Conservation (phyloP, 2,888 invertebrate genomes). For the Bombyx huttoni region DNA sequence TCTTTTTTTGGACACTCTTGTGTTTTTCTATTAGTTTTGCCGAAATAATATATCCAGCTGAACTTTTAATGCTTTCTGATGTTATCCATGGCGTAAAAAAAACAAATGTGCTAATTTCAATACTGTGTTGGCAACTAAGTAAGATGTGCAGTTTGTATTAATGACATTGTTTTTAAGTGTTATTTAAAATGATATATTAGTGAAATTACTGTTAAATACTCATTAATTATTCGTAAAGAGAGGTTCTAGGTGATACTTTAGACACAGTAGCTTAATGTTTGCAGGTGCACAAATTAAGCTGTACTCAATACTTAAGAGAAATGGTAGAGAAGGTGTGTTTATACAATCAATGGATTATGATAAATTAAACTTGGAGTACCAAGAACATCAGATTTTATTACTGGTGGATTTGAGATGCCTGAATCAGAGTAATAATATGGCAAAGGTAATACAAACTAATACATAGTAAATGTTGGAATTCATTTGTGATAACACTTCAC, state of each 20-base stretch:
- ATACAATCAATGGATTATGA: slow-evolving; percentile 22
- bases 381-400: slow-evolving; percentile 37
- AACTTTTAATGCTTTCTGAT: slow-evolving; percentile 24
- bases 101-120: slow-evolving; percentile 33
- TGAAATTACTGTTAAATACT: not conserved
- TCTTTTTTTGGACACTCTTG: not conserved
- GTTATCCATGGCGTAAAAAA: slow-evolving; percentile 21
- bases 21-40: slow-evolving; percentile 15
- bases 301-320: slow-evolving; percentile 15
- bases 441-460: slow-evolving; percentile 19
- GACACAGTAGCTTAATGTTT: not conserved
- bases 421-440: slow-evolving; percentile 23
- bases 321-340: slow-evolving; percentile 20
- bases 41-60: slow-evolving; percentile 16
- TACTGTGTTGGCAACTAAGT: slow-evolving; percentile 39
- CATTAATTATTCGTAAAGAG: no score
- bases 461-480: not conserved
- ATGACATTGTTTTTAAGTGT: no score
- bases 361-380: slow-evolving; percentile 18
- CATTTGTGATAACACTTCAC: not conserved
- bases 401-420: slow-evolving; percentile 40
- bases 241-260: not conserved
- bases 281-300: slow-evolving; percentile 8
- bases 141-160: slow-evolving; percentile 17
- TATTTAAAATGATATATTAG: not conserved